Evolutionary conservation across 2,888 invertebrate species (phyloP).

Genomic region (Osmoderma eremita): DNA sequence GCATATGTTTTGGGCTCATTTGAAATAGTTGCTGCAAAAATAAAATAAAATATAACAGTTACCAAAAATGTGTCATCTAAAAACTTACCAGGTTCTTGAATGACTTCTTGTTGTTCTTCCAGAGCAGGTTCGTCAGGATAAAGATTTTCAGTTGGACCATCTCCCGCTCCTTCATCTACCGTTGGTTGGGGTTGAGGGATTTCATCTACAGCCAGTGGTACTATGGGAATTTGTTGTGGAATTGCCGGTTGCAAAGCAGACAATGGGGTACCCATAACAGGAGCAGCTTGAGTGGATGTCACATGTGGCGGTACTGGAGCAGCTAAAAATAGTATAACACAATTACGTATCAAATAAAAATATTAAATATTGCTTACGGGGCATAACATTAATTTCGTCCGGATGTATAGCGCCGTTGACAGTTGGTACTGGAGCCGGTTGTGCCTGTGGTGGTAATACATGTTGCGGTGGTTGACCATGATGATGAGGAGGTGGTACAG

Average conservation of each 20-base stretch:
- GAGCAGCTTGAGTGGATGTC: conserved; percentile 51
- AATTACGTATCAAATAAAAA: not conserved
- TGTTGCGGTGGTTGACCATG: conserved; percentile 55
- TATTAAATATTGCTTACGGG: conserved; percentile 48
- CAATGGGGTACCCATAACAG: conserved; percentile 49
- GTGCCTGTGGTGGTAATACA: conserved; percentile 56
- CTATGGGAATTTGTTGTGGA: conserved; percentile 50
- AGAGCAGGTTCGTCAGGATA: conserved; percentile 46
- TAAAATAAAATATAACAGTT: too few species aligned
- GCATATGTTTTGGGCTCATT: conserved; percentile 89
- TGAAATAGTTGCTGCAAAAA: conserved; percentile 54
- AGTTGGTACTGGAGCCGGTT: conserved; percentile 57
- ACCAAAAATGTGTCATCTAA: not conserved
- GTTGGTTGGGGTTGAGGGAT: conserved; percentile 44
- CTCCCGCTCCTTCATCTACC: conserved; percentile 52
- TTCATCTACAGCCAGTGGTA: conserved; percentile 53
- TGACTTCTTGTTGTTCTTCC: conserved; percentile 39
- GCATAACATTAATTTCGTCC: conserved; percentile 59
- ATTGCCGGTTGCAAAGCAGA: conserved; percentile 52
- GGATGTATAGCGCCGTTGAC: conserved; percentile 63
- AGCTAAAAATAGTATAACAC: conserved; percentile 23
- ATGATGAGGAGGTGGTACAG: conserved; percentile 60
- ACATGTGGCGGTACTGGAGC: conserved; percentile 52
- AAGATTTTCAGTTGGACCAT: conserved; percentile 52
- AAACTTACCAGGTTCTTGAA: conserved; percentile 38